Percentiles rank a stretch among this genome's conserved stretches.
Conservation (phyloP, 2,797 vertebrate genomes). For the Hemibagrus guttatus region DNA sequence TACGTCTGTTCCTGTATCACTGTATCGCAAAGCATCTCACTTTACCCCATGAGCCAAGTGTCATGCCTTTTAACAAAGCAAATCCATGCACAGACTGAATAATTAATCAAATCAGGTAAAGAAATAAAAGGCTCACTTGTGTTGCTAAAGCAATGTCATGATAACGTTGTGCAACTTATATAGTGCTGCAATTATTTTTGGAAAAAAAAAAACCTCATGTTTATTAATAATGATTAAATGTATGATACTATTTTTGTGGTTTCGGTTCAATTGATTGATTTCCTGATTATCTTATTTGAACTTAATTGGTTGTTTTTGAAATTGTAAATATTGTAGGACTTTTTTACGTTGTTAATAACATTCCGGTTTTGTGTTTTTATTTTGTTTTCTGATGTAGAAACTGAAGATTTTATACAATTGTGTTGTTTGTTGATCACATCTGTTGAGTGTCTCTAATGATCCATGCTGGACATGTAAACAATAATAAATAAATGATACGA, state of each 20-base stretch:
- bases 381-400: slow-evolving; percentile 69
- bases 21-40: slow-evolving; percentile 60
- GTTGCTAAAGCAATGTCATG: slow-evolving; percentile 48
- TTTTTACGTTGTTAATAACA: slow-evolving; percentile 73
- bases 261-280: slow-evolving; percentile 58
- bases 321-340: slow-evolving; percentile 60
- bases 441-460: slow-evolving; percentile 82
- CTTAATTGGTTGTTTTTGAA: slow-evolving; percentile 61
- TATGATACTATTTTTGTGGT: slow-evolving; percentile 52
- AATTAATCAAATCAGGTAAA: slow-evolving; percentile 47
- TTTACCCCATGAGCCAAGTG: slow-evolving; percentile 55
- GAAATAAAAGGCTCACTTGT: slow-evolving; percentile 38
- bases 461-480: slow-evolving; percentile 87
- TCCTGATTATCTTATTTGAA: slow-evolving; percentile 56
- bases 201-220: slow-evolving; percentile 46
- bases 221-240: slow-evolving; percentile 53
- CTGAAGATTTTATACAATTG: slow-evolving; percentile 78
- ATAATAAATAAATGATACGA: slow-evolving; percentile 72
- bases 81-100: slow-evolving; percentile 41
- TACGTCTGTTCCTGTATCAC: slow-evolving; percentile 33
- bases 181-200: slow-evolving; percentile 51
- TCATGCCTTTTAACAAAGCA: slow-evolving; percentile 58
- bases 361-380: slow-evolving; percentile 70
- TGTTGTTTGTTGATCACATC: slow-evolving; percentile 76
- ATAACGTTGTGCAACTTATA: slow-evolving; percentile 40